These are phyloP conservation scores for Clunio marinus DNA, from an alignment of 2,888 invertebrate genomes.

Conservation along the genomic window DNA sequence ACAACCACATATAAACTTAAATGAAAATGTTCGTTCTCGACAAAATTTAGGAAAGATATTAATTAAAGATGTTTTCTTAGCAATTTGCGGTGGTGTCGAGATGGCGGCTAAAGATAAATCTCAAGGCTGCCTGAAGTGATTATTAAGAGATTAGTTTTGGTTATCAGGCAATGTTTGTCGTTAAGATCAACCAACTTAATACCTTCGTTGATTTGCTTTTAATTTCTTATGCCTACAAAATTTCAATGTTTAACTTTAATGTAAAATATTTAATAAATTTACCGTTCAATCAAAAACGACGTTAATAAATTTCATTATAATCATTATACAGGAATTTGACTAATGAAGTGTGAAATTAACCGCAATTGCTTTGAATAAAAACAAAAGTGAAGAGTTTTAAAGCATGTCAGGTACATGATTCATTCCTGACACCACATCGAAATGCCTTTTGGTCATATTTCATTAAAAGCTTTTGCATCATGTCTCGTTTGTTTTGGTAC, in stretches of 20 bases:
- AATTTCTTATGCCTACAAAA: too few relatives aligned
- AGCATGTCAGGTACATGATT: background rate
- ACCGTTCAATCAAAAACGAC: too few relatives aligned
- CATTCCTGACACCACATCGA: background rate
- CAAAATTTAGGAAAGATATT: background rate
- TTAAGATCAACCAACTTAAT: too few relatives aligned
- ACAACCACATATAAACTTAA: background rate
- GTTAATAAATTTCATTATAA: too few relatives aligned
- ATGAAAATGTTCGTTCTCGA: background rate
- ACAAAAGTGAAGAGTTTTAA: conserved; percentile 5
- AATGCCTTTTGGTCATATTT: background rate
- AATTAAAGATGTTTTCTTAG: conserved; percentile 4
- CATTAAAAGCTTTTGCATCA: background rate
- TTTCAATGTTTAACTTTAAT: too few relatives aligned
- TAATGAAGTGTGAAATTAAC: conserved; percentile 37
- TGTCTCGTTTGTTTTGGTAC: background rate
- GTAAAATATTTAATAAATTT: too few relatives aligned
- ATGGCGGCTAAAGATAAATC: too few relatives aligned
- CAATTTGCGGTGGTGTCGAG: too few relatives aligned
- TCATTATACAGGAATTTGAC: conserved; percentile 26
- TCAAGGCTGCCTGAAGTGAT: too few relatives aligned
- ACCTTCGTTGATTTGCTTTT: too few relatives aligned
- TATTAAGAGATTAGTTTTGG: too few relatives aligned
- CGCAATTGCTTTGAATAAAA: background rate
- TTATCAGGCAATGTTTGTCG: too few relatives aligned